phyloP scores from a whole-genome alignment of 2,113 vertebrate genomes.

The Burhinus bistriatus region DNA sequence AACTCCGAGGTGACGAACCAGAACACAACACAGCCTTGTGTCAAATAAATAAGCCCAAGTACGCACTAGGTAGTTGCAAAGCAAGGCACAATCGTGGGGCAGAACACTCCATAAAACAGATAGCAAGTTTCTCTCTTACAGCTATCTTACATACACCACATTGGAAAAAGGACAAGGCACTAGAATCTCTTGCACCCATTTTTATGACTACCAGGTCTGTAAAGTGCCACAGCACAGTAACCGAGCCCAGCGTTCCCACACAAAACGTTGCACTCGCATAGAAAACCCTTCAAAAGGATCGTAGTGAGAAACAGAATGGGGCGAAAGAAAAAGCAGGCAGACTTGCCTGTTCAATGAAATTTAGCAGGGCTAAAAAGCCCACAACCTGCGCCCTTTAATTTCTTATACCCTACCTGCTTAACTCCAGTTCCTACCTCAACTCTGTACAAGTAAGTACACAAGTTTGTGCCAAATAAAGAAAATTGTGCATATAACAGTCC shows the following conservation, averaged over 20 bases:
- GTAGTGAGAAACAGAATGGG: fast-evolving
- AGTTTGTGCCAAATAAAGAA: background rate
- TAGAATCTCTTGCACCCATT: background rate
- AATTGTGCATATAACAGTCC: background rate
- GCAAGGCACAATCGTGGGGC: fast-evolving
- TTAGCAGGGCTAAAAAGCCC: background rate
- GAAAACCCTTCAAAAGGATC: background rate
- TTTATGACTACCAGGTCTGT: background rate
- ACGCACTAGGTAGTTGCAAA: background rate
- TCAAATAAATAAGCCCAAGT: background rate
- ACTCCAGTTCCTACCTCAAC: background rate
- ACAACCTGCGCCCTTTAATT: fast-evolving
- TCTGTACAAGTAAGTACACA: background rate
- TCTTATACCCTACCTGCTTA: background rate
- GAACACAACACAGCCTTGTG: background rate
- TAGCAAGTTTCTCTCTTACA: background rate
- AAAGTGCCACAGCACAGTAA: background rate
- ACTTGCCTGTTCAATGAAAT: background rate
- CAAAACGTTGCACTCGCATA: fast-evolving
- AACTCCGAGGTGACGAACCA: background rate
- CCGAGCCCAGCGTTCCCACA: background rate
- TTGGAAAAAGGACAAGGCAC: background rate
- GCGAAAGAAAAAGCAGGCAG: background rate
- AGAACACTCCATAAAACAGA: background rate
- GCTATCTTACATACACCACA: background rate